These are phyloP conservation scores for Diaprepes abbreviatus DNA, from an alignment of 2,888 invertebrate genomes.

Conservation along the genomic window DNA sequence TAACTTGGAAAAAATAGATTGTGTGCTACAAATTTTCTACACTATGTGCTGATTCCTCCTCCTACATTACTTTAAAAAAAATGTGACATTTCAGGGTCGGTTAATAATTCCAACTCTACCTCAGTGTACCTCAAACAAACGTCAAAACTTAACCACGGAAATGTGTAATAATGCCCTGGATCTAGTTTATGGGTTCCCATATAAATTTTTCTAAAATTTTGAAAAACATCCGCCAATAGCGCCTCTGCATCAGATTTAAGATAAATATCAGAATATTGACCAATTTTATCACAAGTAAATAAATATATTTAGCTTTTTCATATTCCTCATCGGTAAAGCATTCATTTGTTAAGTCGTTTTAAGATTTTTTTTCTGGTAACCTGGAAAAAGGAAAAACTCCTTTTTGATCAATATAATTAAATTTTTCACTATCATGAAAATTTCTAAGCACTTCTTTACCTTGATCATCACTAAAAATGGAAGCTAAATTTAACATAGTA, in stretches of 20 bases:
- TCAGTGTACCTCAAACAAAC: background rate
- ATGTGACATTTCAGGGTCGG: conserved; percentile 9
- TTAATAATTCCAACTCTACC: conserved; percentile 22
- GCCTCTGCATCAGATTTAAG: background rate
- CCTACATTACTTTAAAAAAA: background rate
- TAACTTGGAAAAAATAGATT: conserved; percentile 16
- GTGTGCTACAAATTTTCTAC: conserved; percentile 9
- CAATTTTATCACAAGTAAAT: background rate
- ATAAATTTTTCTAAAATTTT: background rate
- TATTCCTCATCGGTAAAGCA: background rate
- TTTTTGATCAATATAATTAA: background rate
- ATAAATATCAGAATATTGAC: background rate
- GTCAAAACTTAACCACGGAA: background rate
- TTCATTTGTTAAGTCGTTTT: background rate
- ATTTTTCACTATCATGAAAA: background rate
- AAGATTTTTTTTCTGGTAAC: background rate
- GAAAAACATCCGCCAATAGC: background rate
- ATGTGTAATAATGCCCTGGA: conserved; percentile 40
- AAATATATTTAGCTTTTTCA: background rate
- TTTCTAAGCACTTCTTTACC: background rate
- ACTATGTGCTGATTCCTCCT: background rate
- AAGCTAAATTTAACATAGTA: background rate
- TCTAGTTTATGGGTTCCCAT: conserved; percentile 54
- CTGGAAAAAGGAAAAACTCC: background rate
- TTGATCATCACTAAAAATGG: background rate